Evolutionary conservation across 2,888 invertebrate genomes (phyloP).

Genomic region (Ochropleura plecta): DNA sequence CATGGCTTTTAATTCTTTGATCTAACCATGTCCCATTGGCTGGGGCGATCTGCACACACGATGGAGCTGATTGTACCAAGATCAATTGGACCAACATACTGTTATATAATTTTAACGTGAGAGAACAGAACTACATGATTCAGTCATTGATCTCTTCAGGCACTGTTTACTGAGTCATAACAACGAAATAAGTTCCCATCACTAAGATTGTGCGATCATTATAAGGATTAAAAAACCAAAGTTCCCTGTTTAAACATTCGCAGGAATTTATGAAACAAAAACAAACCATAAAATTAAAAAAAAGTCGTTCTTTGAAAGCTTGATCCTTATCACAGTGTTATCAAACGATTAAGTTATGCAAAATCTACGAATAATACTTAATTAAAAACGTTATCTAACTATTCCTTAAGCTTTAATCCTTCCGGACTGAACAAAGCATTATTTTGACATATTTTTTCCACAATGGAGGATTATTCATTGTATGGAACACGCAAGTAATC

Average conservation of each 20-base stretch:
- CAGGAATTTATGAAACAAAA: conserved; percentile 32
- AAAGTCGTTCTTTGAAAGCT: conserved; percentile 31
- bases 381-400: conserved; percentile 59
- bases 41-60: no score
- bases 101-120: neutral
- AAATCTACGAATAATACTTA: conserved; percentile 50
- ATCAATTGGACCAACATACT: neutral
- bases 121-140: neutral
- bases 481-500: conserved; percentile 80
- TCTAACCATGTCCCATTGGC: neutral
- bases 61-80: no score
- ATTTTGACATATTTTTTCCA: conserved; percentile 80
- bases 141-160: neutral
- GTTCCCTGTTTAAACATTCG: neutral
- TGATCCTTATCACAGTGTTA: conserved; percentile 43
- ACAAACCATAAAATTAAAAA: conserved; percentile 20
- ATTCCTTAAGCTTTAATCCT: conserved; percentile 68
- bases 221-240: conserved; percentile 2
- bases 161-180: neutral
- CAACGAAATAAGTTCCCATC: neutral
- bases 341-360: conserved; percentile 57
- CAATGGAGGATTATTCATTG: conserved; percentile 70
- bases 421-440: conserved; percentile 83
- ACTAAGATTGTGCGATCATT: neutral
- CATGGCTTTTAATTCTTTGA: neutral